phyloP scores from a whole-genome alignment of 2,888 invertebrate genomes.

The Drosophila merina region DNA sequence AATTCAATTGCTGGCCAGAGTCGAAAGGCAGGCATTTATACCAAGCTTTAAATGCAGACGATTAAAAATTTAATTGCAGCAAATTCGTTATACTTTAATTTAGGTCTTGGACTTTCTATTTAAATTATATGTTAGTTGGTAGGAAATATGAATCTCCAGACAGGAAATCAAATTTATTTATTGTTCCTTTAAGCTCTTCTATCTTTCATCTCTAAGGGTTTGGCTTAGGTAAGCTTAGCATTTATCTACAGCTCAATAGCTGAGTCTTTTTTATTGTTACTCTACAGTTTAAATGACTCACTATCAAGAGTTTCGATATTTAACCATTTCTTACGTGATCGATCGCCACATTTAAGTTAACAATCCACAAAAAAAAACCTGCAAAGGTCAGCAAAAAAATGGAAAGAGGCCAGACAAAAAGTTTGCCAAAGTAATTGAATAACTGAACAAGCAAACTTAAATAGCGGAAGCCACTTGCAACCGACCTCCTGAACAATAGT shows the following conservation, averaged over 20 bases:
- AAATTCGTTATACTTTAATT: constrained; percentile 19
- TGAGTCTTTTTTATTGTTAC: constrained; percentile 8
- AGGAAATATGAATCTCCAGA: too few species aligned
- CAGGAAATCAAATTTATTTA: neutral
- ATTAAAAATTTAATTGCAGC: constrained; percentile 39
- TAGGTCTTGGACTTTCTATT: constrained; percentile 29
- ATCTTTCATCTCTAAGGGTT: neutral
- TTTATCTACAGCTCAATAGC: constrained; percentile 3
- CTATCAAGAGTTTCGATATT: constrained; percentile 22
- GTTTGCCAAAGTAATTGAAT: constrained; percentile 34
- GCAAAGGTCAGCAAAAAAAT: constrained; percentile 35
- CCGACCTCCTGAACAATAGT: constrained; percentile 24
- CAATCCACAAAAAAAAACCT: constrained; percentile 20
- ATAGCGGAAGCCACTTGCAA: constrained; percentile 46
- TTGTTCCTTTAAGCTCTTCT: too few species aligned
- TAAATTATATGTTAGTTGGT: constrained; percentile 1
- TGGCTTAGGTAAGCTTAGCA: constrained; percentile 11
- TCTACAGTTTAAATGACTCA: constrained; percentile 4
- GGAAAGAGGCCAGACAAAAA: constrained; percentile 24
- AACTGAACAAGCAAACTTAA: constrained; percentile 36
- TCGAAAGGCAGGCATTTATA: constrained; percentile 25
- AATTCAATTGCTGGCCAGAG: constrained; percentile 34
- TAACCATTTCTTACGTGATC: constrained; percentile 32
- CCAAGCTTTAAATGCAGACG: constrained; percentile 20
- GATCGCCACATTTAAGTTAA: constrained; percentile 27